These are phyloP conservation scores for Ctenochaetus hawaiiensis DNA, from an alignment of 2,797 vertebrate genomes.

Conservation along the genomic window DNA sequence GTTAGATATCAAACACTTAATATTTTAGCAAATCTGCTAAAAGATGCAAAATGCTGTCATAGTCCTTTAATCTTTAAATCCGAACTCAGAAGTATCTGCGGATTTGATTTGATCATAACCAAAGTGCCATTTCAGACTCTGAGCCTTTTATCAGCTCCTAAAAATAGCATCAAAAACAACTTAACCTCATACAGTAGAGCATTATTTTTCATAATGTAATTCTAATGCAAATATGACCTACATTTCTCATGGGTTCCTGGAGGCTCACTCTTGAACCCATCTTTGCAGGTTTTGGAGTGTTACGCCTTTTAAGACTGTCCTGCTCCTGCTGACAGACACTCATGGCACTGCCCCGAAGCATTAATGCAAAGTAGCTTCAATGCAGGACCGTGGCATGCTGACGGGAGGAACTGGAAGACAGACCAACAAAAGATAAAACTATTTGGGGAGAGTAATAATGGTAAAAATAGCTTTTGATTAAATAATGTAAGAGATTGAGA, in stretches of 20 bases:
- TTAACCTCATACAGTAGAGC: constrained; percentile 12
- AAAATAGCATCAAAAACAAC: constrained; percentile 36
- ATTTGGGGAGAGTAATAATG: constrained; percentile 77
- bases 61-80: constrained; percentile 47
- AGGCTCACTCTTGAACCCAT: constrained; percentile 35
- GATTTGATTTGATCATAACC: constrained; percentile 23
- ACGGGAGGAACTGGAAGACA: constrained; percentile 46
- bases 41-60: constrained; percentile 25
- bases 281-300: constrained; percentile 50
- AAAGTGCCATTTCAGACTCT: constrained; percentile 12
- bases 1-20: constrained; percentile 23
- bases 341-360: constrained; percentile 48
- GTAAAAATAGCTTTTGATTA: constrained; percentile 80
- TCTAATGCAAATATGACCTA: constrained; percentile 36
- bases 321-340: constrained; percentile 50
- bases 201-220: constrained; percentile 22
- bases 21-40: constrained; percentile 32
- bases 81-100: constrained; percentile 21
- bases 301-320: constrained; percentile 43
- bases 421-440: constrained; percentile 79
- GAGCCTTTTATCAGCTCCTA: constrained; percentile 16
- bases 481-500: constrained; percentile 82
- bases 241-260: constrained; percentile 21
- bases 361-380: constrained; percentile 47
- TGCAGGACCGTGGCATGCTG: constrained; percentile 43